Base-by-base conservation (phyloP, 2,888 invertebrate genomes). In the Alviniconcha strummeri region DNA sequence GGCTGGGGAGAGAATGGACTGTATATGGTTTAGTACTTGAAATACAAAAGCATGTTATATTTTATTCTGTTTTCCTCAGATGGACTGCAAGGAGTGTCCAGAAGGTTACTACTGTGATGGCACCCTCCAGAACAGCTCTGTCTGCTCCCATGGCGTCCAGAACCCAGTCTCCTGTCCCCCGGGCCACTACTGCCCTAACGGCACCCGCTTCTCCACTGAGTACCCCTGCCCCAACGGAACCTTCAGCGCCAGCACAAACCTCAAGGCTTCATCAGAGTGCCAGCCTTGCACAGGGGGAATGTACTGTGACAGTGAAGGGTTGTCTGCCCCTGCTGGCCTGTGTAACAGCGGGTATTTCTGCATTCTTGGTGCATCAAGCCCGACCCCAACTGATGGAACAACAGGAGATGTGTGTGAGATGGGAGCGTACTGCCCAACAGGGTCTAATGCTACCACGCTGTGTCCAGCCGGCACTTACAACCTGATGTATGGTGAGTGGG, bases 391-490 rank as follows among this genome's bases (percentile, higher is more conserved):
- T 56, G 91, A 91, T 86, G 91, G 90, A 17, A 84, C 83, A 11
- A 91, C 90, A 19, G 90, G 91, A 8, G 86, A 89, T 80, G 88
- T 91, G 64, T 92, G 91, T 86, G 88, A 90, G 8, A 86, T 86
- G 9, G 92, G 93, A 17, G 87, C 87, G 0, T 93, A 91, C 85
- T 93, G 93, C 83, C 90, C 90, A 7, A 80, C 86, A 7, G 92
- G 92, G 15, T 90, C 91, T 8, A 89, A 85, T 80, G 82, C 82
- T 64, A 84, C 90, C 17, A 86, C 85, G 1, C 87, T 85, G 3
- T 93, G 93, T 87, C 92, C 92, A 36, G 88, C 90, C 15, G 93
- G 93, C 17, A 90, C 92, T 52, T 93, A 90, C 88, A 91, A 88
- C 81, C 89, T 91, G 54, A 87, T 88, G 74, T 81, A 74, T 82